Evolutionary conservation across 2,888 invertebrate species (phyloP), one percentile per base, ranked within the genome.

Genomic region (Heteropelma amictum): DNA sequence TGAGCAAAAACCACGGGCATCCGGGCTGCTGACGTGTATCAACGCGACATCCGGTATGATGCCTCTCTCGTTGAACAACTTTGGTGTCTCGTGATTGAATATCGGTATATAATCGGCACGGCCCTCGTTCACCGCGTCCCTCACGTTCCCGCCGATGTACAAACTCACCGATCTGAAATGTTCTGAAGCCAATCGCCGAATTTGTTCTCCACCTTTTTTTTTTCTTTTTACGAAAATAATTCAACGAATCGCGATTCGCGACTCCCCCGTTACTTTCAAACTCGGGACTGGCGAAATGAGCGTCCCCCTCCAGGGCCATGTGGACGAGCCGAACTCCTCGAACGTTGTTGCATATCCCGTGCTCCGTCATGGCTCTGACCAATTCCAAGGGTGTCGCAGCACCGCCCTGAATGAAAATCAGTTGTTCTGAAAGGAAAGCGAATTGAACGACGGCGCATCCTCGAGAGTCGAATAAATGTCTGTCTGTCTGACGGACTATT

Each of bases 1-100:
- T 60, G 96, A 95, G 90, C 98, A 98, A 89, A 93, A 98, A 0
- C 98, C 98, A 85, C 98, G 97, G 30, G 92, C 89, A 88, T 98
- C 98, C 0, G 97, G 97, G 0, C 97, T 96, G 64, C 87, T 87
- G 80, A 95, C 95, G 88, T 95, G 94, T 72, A 97, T 93, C 5
- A 96, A 89, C 28, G 95, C 93, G 33, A 97, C 95, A 89, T 98
- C 96, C 0, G 98, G 95, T 85, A 94, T 91, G 65, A 97, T 91
- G 83, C 97, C 95, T 86, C 95, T 94, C 82, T 93, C 93, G 84
- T 95, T 93, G 91, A 98, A 98, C 72, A 98, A 90, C 78, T 93
- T 91, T 0, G 98, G 98, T 81, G 98, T 98, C 89, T 98, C 98
- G 79, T 95, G 95, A 5, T 98, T 91, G 90, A 98, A 98, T 82